phyloP scores from a whole-genome alignment of 1,140 invertebrate species.

The Trigoniulus corallinus region DNA sequence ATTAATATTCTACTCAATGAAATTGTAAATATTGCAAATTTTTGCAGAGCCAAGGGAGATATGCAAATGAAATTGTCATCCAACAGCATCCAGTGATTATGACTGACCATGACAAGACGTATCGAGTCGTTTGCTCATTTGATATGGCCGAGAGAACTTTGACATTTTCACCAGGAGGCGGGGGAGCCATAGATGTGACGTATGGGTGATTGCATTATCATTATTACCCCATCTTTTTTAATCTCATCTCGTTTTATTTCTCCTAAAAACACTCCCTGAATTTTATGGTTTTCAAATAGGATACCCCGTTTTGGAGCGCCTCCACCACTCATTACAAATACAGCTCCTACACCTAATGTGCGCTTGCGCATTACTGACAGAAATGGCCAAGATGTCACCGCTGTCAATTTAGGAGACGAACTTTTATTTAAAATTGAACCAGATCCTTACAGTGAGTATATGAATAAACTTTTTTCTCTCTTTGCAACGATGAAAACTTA shows the following conservation, averaged over 20 bases:
- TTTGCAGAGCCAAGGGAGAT: conserved; percentile 29
- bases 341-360: conserved; percentile 32
- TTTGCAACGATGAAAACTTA: no score
- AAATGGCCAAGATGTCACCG: conserved; percentile 28
- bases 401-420: conserved; percentile 32
- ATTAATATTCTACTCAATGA: no score
- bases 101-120: conserved; percentile 33
- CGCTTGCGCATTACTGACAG: conserved; percentile 30
- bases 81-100: conserved; percentile 36
- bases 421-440: conserved; percentile 32
- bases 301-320: background rate
- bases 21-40: no score
- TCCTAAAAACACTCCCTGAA: no score
- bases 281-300: background rate
- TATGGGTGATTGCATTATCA: background rate
- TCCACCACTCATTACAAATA: conserved; percentile 29
- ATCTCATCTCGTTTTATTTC: background rate
- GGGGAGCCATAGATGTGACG: background rate
- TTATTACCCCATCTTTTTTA: background rate
- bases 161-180: conserved; percentile 23
- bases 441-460: conserved; percentile 20
- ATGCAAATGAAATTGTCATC: conserved; percentile 33
- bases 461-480: background rate
- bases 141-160: conserved; percentile 32
- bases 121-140: conserved; percentile 34